These are phyloP conservation scores for Willowsia nigromaculata DNA, from an alignment of 2,888 invertebrate genomes.

Conservation along the genomic window DNA sequence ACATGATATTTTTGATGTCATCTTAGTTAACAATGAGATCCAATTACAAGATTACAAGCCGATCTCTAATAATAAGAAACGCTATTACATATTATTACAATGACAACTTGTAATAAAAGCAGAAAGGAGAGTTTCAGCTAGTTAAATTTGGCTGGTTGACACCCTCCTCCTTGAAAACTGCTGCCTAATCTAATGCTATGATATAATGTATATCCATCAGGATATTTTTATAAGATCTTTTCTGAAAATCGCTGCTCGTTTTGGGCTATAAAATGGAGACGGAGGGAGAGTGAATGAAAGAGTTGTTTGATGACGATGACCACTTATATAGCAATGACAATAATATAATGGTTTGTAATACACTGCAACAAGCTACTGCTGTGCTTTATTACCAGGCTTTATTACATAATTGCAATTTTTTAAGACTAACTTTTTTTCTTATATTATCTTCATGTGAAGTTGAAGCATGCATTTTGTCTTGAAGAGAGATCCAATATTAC, in stretches of 20 bases:
- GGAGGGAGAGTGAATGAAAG: neutral
- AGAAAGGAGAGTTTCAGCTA: neutral
- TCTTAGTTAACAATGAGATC: conserved; percentile 61
- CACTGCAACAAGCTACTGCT: neutral
- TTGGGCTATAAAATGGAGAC: neutral
- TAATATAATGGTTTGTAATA: neutral
- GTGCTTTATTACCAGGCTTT: neutral
- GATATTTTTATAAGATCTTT: neutral
- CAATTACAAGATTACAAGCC: conserved; percentile 59
- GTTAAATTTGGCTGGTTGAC: conserved; percentile 27
- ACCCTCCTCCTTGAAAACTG: conserved; percentile 27
- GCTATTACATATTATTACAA: conserved; percentile 19
- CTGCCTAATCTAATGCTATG: neutral
- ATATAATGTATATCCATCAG: neutral
- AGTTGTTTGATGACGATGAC: conserved; percentile 5
- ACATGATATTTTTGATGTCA: conserved; percentile 36
- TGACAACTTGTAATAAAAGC: conserved; percentile 15
- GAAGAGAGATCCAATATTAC: neutral
- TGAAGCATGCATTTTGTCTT: neutral
- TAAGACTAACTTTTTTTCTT: conserved; percentile 26
- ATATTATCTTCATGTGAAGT: neutral
- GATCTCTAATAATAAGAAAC: conserved; percentile 36
- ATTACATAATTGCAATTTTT: conserved; percentile 29
- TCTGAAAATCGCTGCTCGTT: neutral
- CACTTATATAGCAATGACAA: neutral